These are phyloP conservation scores for Agriotes lineatus DNA, from an alignment of 2,888 invertebrate species.

Conservation along the genomic window DNA sequence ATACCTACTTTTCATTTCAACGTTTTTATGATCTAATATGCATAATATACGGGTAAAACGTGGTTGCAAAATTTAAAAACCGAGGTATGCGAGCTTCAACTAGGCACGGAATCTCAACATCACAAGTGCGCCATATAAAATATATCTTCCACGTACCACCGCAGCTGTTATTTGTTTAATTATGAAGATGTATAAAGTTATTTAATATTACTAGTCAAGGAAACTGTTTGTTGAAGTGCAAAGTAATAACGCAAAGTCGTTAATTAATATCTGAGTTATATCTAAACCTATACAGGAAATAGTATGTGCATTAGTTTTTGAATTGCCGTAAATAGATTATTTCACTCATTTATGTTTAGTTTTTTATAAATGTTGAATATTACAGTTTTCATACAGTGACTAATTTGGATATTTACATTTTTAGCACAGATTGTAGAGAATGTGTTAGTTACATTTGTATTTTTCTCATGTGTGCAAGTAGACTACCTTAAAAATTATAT, in stretches of 20 bases:
- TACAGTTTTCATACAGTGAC: too few relatives aligned
- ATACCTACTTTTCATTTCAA: slow-evolving; percentile 3
- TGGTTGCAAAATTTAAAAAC: slow-evolving; percentile 9
- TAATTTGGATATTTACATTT: too few relatives aligned
- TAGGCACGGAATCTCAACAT: slow-evolving; percentile 18
- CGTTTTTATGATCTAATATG: slow-evolving; percentile 17
- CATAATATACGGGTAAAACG: slow-evolving; percentile 5
- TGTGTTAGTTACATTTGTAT: too few relatives aligned
- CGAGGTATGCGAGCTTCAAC: slow-evolving; percentile 4
- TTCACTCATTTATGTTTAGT: too few relatives aligned
- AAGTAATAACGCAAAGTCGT: neutral
- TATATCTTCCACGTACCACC: neutral
- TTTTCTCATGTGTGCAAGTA: too few relatives aligned
- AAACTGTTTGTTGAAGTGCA: slow-evolving; percentile 1
- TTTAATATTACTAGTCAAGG: slow-evolving; percentile 13
- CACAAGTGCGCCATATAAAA: neutral
- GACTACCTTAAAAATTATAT: too few relatives aligned
- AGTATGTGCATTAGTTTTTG: too few relatives aligned
- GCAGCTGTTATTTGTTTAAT: neutral
- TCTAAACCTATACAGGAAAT: too few relatives aligned
- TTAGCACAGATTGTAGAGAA: too few relatives aligned
- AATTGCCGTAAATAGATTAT: too few relatives aligned
- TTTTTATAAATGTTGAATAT: too few relatives aligned
- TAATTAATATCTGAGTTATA: neutral
- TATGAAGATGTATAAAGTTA: slow-evolving; percentile 6